Evolutionary conservation across 2,888 invertebrate genomes (phyloP).

Genomic region (Scaptomyza caliginosa): DNA sequence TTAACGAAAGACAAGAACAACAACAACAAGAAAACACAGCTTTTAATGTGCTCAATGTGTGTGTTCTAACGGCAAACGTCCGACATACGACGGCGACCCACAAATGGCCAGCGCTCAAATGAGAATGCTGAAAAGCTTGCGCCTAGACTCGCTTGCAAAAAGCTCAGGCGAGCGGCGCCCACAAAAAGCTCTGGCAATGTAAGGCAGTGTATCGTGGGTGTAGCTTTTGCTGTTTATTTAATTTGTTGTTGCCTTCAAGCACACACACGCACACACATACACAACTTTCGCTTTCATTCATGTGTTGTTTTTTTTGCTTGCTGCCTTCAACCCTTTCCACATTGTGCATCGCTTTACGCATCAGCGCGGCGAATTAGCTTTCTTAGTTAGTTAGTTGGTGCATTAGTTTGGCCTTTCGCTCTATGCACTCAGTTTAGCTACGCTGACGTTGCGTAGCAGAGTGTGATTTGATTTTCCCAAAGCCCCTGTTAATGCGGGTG

Average conservation of each 20-base stretch:
- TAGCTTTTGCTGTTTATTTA: conserved; percentile 40
- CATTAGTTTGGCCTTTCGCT: conserved; percentile 46
- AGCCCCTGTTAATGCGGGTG: conserved; percentile 13
- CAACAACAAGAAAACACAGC: not conserved
- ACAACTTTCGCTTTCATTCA: conserved; percentile 56
- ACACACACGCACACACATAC: no score
- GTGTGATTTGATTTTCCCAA: conserved; percentile 40
- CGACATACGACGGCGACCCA: conserved; percentile 51
- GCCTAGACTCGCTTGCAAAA: conserved; percentile 31
- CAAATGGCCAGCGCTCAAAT: conserved; percentile 55
- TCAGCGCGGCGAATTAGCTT: conserved; percentile 63
- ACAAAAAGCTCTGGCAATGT: conserved; percentile 30
- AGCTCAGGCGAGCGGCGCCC: conserved; percentile 47
- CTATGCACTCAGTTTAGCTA: conserved; percentile 40
- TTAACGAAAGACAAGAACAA: conserved; percentile 15
- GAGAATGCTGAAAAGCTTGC: conserved; percentile 66
- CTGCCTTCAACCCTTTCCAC: not conserved
- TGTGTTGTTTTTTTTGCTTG: conserved; percentile 15
- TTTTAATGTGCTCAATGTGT: not conserved
- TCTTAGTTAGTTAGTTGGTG: conserved; percentile 51
- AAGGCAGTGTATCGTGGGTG: conserved; percentile 40
- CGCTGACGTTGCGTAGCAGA: conserved; percentile 19
- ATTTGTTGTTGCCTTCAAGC: conserved; percentile 5
- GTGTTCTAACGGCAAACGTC: conserved; percentile 13
- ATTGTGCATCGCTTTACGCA: conserved; percentile 42